These are phyloP conservation scores for Mormyrops boulengeri DNA, from an alignment of 2,797 vertebrate species.

Conservation along the genomic window DNA sequence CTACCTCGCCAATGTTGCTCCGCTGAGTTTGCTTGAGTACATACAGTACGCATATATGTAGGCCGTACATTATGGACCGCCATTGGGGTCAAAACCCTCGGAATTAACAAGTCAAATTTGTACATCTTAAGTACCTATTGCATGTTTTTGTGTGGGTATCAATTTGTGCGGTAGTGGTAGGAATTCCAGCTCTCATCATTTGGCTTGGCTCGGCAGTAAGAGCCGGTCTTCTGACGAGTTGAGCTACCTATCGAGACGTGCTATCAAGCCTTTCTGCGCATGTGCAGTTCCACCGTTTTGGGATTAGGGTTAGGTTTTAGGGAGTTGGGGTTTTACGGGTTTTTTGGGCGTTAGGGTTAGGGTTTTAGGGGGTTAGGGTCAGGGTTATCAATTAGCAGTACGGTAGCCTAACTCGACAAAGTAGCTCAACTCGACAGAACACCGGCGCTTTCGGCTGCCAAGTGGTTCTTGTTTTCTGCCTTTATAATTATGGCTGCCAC, in stretches of 20 bases:
- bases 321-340: too few relatives aligned
- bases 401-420: too few relatives aligned
- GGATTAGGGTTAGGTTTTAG: too few relatives aligned
- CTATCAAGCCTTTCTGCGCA: too few relatives aligned
- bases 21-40: background rate
- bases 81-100: background rate
- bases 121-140: background rate
- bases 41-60: background rate
- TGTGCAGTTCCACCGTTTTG: too few relatives aligned
- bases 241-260: too few relatives aligned
- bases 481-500: background rate
- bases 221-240: background rate
- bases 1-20: background rate
- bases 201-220: background rate
- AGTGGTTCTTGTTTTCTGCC: background rate
- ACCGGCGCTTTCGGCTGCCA: background rate
- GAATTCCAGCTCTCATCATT: background rate
- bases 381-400: too few relatives aligned
- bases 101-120: background rate
- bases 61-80: background rate
- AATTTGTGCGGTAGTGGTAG: background rate
- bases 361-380: too few relatives aligned
- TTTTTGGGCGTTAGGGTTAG: too few relatives aligned
- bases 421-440: too few relatives aligned
- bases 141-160: background rate